Percentiles rank a stretch among this genome's conserved stretches.
Conservation (phyloP, 2,113 vertebrate species). For the Gorsachius goisagi region DNA sequence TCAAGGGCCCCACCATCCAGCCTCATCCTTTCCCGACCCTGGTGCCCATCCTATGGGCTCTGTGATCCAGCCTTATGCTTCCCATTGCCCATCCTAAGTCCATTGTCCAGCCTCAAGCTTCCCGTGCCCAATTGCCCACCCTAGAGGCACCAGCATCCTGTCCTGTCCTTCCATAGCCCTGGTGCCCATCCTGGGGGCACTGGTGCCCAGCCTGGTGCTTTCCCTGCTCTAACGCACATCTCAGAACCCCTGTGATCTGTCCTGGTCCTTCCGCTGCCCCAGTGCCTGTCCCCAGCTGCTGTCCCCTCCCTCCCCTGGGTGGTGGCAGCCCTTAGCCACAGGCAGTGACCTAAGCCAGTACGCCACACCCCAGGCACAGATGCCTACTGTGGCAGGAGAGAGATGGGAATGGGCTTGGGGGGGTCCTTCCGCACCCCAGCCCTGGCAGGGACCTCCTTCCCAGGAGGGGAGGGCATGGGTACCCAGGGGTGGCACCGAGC, state of each 20-base stretch:
- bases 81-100: not conserved
- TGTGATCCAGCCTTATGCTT: not conserved
- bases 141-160: not conserved
- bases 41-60: accelerated
- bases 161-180: not conserved
- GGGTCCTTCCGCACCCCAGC: not conserved
- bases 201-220: not conserved
- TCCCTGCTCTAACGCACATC: accelerated
- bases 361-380: not conserved
- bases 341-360: not conserved
- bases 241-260: not conserved
- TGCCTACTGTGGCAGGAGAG: not conserved
- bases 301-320: not conserved
- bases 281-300: not conserved
- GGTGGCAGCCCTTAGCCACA: not conserved
- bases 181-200: not conserved
- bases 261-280: not conserved
- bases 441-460: not conserved
- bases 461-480: not conserved
- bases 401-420: not conserved
- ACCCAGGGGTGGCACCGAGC: slow-evolving; percentile 45
- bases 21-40: not conserved
- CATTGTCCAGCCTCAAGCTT: not conserved
- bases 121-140: not conserved
- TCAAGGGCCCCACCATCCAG: not conserved